Conservation (phyloP, 2,797 vertebrate species). For the Oceanodroma leucorhoa region DNA sequence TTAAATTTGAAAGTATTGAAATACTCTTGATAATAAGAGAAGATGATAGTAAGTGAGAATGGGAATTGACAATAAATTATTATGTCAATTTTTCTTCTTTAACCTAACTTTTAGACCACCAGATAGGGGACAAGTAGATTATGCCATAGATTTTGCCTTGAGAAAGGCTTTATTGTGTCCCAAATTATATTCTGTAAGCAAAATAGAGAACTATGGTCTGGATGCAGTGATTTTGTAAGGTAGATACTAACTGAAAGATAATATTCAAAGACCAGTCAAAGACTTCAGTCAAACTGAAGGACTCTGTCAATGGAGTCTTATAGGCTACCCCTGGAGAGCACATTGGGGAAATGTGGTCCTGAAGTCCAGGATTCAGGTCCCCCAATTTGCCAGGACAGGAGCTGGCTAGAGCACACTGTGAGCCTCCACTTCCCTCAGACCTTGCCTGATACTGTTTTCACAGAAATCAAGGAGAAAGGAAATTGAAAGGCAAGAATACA, state of each 20-base stretch:
- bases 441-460: neutral
- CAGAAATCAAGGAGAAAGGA: neutral
- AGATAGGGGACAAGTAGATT: neutral
- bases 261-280: neutral
- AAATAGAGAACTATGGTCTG: neutral
- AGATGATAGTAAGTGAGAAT: neutral
- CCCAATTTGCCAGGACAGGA: neutral
- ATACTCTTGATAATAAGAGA: neutral
- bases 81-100: neutral
- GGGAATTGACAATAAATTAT: neutral
- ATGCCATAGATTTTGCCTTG: neutral
- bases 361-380: neutral
- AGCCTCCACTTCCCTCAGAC: neutral
- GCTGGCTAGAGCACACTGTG: neutral
- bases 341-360: neutral
- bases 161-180: neutral
- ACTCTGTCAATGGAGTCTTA: neutral
- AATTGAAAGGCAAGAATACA: neutral
- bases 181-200: neutral
- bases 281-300: neutral
- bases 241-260: neutral
- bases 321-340: neutral
- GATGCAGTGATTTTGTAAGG: neutral
- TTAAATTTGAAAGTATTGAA: neutral
- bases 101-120: neutral